Evolutionary conservation across 2,797 vertebrate genomes (phyloP).

Genomic region (Gadopsis marmoratus): DNA sequence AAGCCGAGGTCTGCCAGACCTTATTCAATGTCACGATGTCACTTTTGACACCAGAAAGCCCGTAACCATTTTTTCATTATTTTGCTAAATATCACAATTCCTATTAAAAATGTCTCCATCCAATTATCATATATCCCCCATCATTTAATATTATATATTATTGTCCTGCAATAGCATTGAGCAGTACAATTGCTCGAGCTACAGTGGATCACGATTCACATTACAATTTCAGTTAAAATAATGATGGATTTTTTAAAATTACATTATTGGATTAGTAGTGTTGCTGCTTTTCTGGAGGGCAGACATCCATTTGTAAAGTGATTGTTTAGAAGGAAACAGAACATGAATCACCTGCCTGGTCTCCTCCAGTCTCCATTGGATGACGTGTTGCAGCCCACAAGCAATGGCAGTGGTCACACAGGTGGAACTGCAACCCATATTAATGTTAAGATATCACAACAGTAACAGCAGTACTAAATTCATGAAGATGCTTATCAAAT

Average conservation of each 20-base stretch:
- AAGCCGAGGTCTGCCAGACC: background rate
- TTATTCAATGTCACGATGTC: background rate
- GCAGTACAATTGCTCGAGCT: background rate
- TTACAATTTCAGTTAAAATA: background rate
- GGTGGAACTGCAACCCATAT: background rate
- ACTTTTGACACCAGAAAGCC: background rate
- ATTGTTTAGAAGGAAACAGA: slow-evolving; percentile 14
- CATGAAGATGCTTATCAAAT: slow-evolving; percentile 8
- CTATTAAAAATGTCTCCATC: background rate
- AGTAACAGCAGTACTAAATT: background rate
- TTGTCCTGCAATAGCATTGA: background rate
- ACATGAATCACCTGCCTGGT: slow-evolving; percentile 28
- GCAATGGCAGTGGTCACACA: background rate
- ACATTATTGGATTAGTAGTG: slow-evolving; percentile 1
- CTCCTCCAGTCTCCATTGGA: slow-evolving; percentile 7
- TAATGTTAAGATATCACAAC: background rate
- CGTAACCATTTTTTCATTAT: background rate
- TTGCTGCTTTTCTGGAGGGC: background rate
- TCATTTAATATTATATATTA: background rate
- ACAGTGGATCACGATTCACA: background rate
- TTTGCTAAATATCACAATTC: background rate
- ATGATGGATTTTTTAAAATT: background rate
- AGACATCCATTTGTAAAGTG: slow-evolving; percentile 14
- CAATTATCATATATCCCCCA: background rate
- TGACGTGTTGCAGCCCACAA: slow-evolving; percentile 4